A percentile compares a stretch with the other conserved stretches of the same genome.
Conservation (phyloP, 2,797 vertebrate species). For the Meda fulgida region DNA sequence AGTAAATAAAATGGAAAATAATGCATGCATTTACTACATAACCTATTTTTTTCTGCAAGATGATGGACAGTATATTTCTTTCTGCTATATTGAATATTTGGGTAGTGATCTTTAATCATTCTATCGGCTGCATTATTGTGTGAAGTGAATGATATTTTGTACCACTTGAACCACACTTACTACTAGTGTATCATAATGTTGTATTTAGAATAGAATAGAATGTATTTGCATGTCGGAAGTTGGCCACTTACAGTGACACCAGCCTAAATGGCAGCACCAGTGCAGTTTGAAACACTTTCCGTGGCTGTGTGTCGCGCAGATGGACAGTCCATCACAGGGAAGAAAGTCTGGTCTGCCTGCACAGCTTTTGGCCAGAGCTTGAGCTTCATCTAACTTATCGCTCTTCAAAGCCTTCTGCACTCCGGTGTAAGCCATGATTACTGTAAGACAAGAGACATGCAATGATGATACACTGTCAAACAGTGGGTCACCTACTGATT, state of each 20-base stretch:
- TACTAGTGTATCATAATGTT: neutral
- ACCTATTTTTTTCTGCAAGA: neutral
- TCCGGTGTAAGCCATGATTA: constrained; percentile 78
- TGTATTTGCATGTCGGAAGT: neutral
- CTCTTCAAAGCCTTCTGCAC: constrained; percentile 85
- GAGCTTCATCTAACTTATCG: constrained; percentile 98
- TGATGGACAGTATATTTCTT: neutral
- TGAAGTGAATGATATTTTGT: neutral
- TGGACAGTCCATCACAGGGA: constrained; percentile 95
- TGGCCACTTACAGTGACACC: constrained; percentile 97
- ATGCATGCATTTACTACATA: neutral
- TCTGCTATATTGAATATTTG: neutral
- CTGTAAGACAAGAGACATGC: constrained; percentile 55
- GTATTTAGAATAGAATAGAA: neutral
- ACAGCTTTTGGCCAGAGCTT: constrained; percentile 95
- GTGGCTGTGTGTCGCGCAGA: constrained; percentile 98
- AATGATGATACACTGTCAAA: constrained; percentile 12
- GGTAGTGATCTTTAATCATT: neutral
- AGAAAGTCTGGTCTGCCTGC: constrained; percentile 98
- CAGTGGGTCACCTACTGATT: neutral
- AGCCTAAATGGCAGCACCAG: constrained; percentile 99
- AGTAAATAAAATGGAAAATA: neutral
- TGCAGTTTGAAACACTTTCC: constrained; percentile 99
- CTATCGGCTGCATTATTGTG: neutral
- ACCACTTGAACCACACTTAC: neutral